Percentiles rank a stretch among this genome's conserved stretches.
These are phyloP conservation scores for Setophaga coronata DNA, from an alignment of 2,113 vertebrate species.

Conservation along the genomic window DNA sequence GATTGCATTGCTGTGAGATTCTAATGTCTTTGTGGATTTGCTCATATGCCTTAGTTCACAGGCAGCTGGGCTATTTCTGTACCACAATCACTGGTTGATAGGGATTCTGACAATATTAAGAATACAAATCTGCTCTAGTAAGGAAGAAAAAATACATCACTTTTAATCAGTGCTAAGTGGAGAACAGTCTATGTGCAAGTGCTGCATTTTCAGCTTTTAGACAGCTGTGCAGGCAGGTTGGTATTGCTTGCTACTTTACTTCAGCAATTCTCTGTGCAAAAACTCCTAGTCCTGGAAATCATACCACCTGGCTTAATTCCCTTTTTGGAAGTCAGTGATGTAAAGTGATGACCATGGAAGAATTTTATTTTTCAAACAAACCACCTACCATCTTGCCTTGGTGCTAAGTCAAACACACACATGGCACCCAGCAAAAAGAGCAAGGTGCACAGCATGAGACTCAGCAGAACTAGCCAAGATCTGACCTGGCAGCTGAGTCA, in stretches of 20 bases:
- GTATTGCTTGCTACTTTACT: neutral
- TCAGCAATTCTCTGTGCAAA: neutral
- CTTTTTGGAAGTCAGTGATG: neutral
- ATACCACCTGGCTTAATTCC: neutral
- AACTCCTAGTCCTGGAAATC: neutral
- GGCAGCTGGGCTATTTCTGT: neutral
- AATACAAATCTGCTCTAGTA: neutral
- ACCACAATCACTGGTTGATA: neutral
- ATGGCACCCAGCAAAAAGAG: neutral
- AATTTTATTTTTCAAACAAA: neutral
- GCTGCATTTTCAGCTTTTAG: neutral
- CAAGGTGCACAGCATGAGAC: neutral
- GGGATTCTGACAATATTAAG: neutral
- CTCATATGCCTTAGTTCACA: neutral
- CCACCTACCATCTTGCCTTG: accelerated
- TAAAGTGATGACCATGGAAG: neutral
- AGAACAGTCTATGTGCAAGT: neutral
- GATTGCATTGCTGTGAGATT: neutral
- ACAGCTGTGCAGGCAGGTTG: neutral
- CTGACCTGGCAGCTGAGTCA: constrained; percentile 1
- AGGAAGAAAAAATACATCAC: neutral
- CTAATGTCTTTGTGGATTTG: neutral
- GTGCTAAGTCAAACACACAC: neutral
- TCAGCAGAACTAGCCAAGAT: neutral
- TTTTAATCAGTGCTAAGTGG: neutral